Evolutionary conservation across 2,888 invertebrate genomes (phyloP).

Genomic region (Eretmocerus hayati): DNA sequence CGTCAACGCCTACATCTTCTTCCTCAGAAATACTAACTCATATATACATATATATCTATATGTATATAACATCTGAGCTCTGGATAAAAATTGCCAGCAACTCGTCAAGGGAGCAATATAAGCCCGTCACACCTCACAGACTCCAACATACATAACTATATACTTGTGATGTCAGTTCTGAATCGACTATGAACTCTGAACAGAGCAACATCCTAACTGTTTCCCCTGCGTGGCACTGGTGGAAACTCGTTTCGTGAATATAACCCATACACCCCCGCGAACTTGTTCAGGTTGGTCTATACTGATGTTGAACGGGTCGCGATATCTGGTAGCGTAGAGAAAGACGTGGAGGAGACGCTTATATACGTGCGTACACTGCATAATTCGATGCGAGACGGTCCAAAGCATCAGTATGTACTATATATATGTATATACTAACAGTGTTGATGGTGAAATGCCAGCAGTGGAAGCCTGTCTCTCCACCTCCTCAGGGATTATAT

Average conservation of each 20-base stretch:
- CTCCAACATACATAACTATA: too few species aligned
- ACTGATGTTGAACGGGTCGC: constrained; percentile 10
- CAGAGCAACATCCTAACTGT: constrained; percentile 11
- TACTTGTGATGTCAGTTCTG: too few species aligned
- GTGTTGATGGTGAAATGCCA: too few species aligned
- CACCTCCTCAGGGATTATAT: too few species aligned
- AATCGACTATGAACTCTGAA: too few species aligned
- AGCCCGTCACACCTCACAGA: constrained; percentile 1
- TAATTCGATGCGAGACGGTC: constrained; percentile 14
- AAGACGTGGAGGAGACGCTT: constrained; percentile 8
- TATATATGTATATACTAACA: too few species aligned
- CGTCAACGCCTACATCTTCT: too few species aligned
- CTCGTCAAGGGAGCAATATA: constrained; percentile 16
- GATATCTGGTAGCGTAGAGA: background rate
- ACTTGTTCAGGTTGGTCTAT: background rate
- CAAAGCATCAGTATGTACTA: too few species aligned
- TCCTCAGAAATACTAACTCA: too few species aligned
- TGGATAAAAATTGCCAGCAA: constrained; percentile 15
- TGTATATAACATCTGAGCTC: too few species aligned
- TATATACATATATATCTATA: too few species aligned
- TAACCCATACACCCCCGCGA: background rate
- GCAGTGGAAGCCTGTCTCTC: too few species aligned
- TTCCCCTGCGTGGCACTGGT: constrained; percentile 11
- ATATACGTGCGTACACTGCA: constrained; percentile 23
- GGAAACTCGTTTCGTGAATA: background rate